Conservation (phyloP, 2,797 vertebrate species). For the Artibeus jamaicensis region DNA sequence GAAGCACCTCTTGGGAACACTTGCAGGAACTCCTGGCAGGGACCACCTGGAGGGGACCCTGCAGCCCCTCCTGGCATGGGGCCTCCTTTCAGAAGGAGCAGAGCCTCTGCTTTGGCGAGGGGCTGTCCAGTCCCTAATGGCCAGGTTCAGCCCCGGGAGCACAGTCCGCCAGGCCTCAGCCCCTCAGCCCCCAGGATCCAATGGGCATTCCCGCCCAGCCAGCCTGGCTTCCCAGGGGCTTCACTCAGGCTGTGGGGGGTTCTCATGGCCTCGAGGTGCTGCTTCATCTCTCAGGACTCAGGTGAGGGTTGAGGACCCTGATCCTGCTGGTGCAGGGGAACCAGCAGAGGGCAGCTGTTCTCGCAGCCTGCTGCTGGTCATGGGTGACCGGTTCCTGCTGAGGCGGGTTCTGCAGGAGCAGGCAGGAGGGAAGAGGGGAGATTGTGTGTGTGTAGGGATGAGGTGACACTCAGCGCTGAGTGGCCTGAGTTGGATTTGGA, state of each 20-base stretch:
- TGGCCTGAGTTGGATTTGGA: not conserved
- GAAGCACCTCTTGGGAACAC: not conserved
- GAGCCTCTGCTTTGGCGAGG: not conserved
- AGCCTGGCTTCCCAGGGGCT: not conserved
- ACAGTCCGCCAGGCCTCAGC: not conserved
- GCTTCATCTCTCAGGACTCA: not conserved
- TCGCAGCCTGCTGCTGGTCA: not conserved
- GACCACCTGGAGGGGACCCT: not conserved
- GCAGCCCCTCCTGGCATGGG: rapidly evolving
- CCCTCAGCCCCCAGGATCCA: not conserved
- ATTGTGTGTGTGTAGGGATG: rapidly evolving
- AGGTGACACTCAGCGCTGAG: not conserved
- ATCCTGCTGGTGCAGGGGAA: not conserved
- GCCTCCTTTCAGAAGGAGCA: not conserved
- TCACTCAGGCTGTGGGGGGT: not conserved
- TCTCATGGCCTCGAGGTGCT: not conserved
- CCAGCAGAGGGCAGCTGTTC: not conserved
- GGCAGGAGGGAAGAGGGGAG: not conserved
- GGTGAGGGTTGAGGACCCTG: not conserved
- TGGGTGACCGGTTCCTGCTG: not conserved
- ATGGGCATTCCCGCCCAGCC: rapidly evolving
- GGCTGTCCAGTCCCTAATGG: not conserved
- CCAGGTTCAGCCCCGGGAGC: not conserved
- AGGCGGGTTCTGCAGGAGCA: not conserved
- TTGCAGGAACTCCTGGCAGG: not conserved